Evolutionary conservation across 2,113 vertebrate genomes (phyloP).

Genomic region (Channa argus): DNA sequence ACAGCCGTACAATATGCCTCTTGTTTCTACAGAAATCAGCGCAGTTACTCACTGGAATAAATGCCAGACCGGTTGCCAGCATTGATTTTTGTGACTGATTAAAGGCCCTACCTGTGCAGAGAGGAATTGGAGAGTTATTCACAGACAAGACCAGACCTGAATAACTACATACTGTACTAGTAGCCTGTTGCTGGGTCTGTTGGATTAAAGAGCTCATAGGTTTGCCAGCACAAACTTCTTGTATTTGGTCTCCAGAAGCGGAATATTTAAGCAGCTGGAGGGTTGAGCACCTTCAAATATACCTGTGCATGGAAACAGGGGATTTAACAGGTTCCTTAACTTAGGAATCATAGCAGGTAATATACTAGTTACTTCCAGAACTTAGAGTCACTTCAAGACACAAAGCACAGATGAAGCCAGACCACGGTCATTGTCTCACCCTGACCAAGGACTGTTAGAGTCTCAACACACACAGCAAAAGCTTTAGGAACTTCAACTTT

Average conservation of each 20-base stretch:
- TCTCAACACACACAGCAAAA: too few relatives aligned
- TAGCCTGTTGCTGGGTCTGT: conserved; percentile 5
- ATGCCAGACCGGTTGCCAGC: conserved; percentile 43
- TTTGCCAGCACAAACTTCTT: conserved; percentile 30
- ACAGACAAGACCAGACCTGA: conserved; percentile 32
- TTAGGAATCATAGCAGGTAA: too few relatives aligned
- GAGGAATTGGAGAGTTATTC: conserved; percentile 54
- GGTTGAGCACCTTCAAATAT: not conserved
- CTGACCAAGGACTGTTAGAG: too few relatives aligned
- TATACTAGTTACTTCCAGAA: too few relatives aligned
- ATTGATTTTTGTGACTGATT: conserved; percentile 66
- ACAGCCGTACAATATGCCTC: conserved; percentile 33
- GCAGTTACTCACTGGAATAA: conserved; percentile 49
- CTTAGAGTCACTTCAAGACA: too few relatives aligned
- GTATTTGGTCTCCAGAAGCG: not conserved
- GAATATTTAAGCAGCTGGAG: conserved; percentile 1
- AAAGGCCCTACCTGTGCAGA: conserved; percentile 40
- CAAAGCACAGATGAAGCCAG: too few relatives aligned
- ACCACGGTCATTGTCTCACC: too few relatives aligned
- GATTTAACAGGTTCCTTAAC: too few relatives aligned
- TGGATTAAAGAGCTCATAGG: conserved; percentile 46
- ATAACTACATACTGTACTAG: conserved; percentile 37
- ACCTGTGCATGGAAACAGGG: not conserved
- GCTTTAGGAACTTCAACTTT: too few relatives aligned
- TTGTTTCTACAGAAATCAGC: conserved; percentile 37